Evolutionary conservation across 2,113 vertebrate species (phyloP).

Genomic region (Indri indri): DNA sequence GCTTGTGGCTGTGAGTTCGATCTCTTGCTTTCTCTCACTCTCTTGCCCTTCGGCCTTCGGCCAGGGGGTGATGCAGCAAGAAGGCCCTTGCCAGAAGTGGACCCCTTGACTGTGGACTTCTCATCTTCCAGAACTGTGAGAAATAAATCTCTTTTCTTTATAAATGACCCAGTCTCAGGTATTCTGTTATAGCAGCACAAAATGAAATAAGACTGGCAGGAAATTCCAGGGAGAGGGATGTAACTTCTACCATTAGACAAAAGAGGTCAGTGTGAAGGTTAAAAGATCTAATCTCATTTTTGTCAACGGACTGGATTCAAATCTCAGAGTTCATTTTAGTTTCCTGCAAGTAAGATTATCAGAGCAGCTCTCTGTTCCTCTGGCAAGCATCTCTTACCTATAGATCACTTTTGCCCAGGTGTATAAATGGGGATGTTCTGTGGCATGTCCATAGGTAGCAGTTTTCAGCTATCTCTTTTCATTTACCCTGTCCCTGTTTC

Average conservation of each 20-base stretch:
- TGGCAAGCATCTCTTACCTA: background rate
- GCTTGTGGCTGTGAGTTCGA: background rate
- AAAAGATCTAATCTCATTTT: background rate
- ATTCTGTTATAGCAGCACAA: background rate
- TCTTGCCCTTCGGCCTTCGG: background rate
- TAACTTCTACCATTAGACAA: background rate
- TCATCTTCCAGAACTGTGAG: background rate
- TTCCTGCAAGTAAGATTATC: background rate
- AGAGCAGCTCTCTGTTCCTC: background rate
- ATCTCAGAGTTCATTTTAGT: background rate
- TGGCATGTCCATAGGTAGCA: background rate
- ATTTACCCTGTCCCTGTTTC: background rate
- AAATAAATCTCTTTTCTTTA: background rate
- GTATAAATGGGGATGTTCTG: background rate
- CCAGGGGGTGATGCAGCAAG: background rate
- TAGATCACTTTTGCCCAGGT: background rate
- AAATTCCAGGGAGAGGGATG: background rate
- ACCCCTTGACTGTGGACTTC: background rate
- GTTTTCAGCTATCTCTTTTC: background rate
- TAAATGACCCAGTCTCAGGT: background rate
- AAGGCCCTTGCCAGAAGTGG: background rate
- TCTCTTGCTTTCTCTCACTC: background rate
- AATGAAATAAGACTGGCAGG: background rate
- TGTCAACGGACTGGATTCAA: background rate
- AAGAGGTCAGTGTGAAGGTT: background rate